These are phyloP conservation scores for Phalanger gymnotis DNA, from an alignment of 2,797 vertebrate genomes.

Conservation along the genomic window DNA sequence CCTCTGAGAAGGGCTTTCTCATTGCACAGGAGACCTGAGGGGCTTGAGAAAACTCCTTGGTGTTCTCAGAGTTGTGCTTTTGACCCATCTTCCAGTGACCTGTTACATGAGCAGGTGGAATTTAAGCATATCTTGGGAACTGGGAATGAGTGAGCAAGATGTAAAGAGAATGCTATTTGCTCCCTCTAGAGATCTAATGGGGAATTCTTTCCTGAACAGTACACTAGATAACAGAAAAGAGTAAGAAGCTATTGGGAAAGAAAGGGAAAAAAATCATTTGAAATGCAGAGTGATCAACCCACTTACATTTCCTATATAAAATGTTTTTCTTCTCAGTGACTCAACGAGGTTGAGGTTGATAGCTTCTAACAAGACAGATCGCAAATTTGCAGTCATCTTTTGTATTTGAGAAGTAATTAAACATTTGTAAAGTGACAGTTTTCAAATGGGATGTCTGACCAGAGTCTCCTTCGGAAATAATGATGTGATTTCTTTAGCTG, in stretches of 20 bases:
- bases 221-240: slow-evolving; percentile 45
- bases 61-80: slow-evolving; percentile 58
- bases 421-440: slow-evolving; percentile 80
- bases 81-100: slow-evolving; percentile 60
- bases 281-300: slow-evolving; percentile 66
- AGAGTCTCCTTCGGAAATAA: slow-evolving; percentile 77
- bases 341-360: slow-evolving; percentile 70
- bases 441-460: slow-evolving; percentile 77
- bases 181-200: neutral
- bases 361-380: slow-evolving; percentile 71
- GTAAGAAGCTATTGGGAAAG: slow-evolving; percentile 9
- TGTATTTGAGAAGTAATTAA: slow-evolving; percentile 81
- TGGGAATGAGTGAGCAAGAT: slow-evolving; percentile 3
- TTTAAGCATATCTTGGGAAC: slow-evolving; percentile 33
- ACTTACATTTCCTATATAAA: slow-evolving; percentile 65
- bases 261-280: slow-evolving; percentile 41
- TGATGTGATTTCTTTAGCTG: slow-evolving; percentile 70
- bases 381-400: slow-evolving; percentile 69
- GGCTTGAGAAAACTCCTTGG: slow-evolving; percentile 18
- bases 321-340: slow-evolving; percentile 67
- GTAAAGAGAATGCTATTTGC: neutral
- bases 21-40: neutral
- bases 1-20: slow-evolving; percentile 45
- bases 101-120: slow-evolving; percentile 35
- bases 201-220: slow-evolving; percentile 11